Percentiles rank a stretch among this genome's conserved stretches.
Conservation (phyloP, 92 coral and sea anemone species). For the Pocillopora grandis region DNA sequence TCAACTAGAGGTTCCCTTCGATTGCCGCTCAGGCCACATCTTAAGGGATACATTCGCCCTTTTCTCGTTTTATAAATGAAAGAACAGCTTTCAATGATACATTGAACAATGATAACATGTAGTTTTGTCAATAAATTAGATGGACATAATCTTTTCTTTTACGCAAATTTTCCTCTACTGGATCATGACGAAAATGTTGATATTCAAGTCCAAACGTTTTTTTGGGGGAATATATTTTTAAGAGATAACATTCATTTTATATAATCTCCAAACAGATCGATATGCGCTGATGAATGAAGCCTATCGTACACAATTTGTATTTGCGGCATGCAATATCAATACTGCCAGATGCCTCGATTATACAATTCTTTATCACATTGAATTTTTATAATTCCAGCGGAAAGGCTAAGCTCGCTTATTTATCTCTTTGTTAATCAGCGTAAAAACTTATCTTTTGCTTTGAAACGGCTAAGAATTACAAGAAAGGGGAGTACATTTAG, state of each 20-base stretch:
- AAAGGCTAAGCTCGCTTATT: not conserved
- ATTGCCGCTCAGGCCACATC: not conserved
- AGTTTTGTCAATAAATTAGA: not conserved
- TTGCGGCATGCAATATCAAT: not conserved
- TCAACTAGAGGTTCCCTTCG: not conserved
- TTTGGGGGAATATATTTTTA: not conserved
- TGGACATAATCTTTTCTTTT: no score
- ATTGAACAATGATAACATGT: not conserved
- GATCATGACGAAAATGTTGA: not conserved
- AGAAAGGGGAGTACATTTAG: no score
- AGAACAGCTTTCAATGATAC: not conserved
- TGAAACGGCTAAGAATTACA: not conserved
- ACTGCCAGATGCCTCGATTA: not conserved
- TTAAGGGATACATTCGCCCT: not conserved
- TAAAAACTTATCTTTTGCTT: not conserved
- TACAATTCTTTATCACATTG: not conserved
- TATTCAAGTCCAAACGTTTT: not conserved
- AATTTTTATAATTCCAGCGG: conserved; percentile 12
- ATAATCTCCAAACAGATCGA: not conserved
- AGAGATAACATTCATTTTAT: conserved; percentile 5
- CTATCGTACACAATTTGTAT: conserved; percentile 6
- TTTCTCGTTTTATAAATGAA: not conserved
- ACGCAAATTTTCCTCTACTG: not conserved
- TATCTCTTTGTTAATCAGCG: conserved; percentile 18
- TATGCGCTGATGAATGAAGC: not conserved